These are phyloP conservation scores for Conus ventricosus DNA, from an alignment of 1,140 invertebrate genomes.

Conservation along the genomic window DNA sequence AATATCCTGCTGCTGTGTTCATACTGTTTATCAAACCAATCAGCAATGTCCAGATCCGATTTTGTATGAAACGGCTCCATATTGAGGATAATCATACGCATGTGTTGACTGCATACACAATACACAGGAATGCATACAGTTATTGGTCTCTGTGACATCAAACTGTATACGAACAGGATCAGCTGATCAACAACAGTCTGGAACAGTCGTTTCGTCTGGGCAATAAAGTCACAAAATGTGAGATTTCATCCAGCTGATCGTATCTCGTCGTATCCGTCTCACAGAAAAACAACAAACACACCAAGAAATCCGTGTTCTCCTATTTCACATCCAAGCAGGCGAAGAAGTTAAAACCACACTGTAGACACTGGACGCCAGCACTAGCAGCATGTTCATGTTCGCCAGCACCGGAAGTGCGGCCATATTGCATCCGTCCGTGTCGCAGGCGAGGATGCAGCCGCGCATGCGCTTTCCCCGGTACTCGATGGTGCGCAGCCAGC, in stretches of 20 bases:
- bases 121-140: too few species aligned
- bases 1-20: neutral
- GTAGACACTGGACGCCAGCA: neutral
- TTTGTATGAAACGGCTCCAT: neutral
- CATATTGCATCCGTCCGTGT: slow-evolving; percentile 76
- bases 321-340: neutral
- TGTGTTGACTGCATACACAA: neutral
- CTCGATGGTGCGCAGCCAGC: slow-evolving; percentile 68
- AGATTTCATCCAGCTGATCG: neutral
- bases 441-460: slow-evolving; percentile 79
- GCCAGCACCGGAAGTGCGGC: slow-evolving; percentile 32
- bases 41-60: neutral
- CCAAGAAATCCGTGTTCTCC: neutral
- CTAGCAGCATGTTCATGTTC: neutral
- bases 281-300: neutral
- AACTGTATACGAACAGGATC: neutral
- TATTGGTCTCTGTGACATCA: neutral
- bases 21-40: neutral
- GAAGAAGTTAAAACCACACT: neutral
- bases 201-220: too few species aligned
- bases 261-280: neutral
- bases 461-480: slow-evolving; percentile 62
- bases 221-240: neutral
- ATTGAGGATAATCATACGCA: neutral
- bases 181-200: neutral